These are phyloP conservation scores for Triops cancriformis DNA, from an alignment of 1,140 invertebrate genomes.

Conservation along the genomic window DNA sequence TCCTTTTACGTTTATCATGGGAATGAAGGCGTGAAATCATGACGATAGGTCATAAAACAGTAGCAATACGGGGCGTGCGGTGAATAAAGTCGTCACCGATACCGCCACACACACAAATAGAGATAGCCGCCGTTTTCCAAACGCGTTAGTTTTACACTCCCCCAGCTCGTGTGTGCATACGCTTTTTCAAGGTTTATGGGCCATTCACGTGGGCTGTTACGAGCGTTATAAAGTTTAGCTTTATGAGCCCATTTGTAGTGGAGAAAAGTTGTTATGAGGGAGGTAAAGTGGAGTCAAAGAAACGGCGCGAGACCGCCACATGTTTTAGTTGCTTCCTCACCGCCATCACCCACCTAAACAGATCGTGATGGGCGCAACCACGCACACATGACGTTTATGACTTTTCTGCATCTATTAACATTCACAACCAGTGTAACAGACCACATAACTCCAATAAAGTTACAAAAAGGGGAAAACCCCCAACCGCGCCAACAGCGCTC, in stretches of 20 bases:
- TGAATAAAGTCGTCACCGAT: conserved; percentile 4
- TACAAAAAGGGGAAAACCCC: background rate
- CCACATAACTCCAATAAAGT: background rate
- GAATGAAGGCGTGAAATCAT: background rate
- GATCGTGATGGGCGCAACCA: conserved; percentile 1
- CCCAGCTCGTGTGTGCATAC: too few species aligned
- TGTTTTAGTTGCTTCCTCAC: background rate
- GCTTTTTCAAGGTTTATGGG: background rate
- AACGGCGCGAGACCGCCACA: background rate
- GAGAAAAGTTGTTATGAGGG: background rate
- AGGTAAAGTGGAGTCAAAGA: background rate
- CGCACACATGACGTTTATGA: conserved; percentile 9
- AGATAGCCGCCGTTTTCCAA: background rate
- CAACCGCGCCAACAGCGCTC: background rate
- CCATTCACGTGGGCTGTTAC: background rate
- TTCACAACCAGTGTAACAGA: background rate
- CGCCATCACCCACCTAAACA: too few species aligned
- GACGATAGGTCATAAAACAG: background rate
- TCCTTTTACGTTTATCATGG: background rate
- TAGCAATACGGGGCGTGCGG: background rate
- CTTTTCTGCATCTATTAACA: background rate
- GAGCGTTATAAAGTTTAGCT: conserved; percentile 10
- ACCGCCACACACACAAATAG: background rate
- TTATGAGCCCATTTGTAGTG: conserved; percentile 10
- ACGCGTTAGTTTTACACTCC: too few species aligned